These are phyloP conservation scores for Cranoglanis bouderius DNA, from an alignment of 2,113 vertebrate species.

Conservation along the genomic window DNA sequence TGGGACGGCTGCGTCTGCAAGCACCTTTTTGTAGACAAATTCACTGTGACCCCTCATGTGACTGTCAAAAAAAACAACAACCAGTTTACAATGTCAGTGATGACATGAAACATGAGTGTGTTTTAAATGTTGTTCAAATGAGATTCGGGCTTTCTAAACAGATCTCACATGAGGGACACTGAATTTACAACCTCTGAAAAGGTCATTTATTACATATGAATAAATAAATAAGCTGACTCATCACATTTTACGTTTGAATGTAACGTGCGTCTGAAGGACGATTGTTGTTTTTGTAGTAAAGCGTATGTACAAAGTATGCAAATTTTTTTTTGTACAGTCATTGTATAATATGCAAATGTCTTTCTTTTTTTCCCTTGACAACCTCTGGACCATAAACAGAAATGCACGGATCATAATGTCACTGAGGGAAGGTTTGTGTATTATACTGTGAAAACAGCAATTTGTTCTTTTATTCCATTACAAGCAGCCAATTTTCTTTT, in stretches of 20 bases:
- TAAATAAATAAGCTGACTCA: neutral
- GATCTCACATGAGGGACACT: slow-evolving; percentile 31
- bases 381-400: neutral
- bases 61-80: slow-evolving; percentile 9
- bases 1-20: slow-evolving; percentile 21
- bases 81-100: neutral
- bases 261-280: slow-evolving; percentile 28
- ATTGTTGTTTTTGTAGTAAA: slow-evolving; percentile 21
- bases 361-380: no score
- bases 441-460: slow-evolving; percentile 5
- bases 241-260: slow-evolving; percentile 42
- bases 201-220: neutral
- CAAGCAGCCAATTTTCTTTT: neutral
- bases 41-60: slow-evolving; percentile 70
- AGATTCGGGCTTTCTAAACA: slow-evolving; percentile 2
- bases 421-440: neutral
- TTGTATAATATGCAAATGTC: slow-evolving; percentile 38
- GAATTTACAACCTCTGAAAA: slow-evolving; percentile 36
- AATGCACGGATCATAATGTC: neutral
- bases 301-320: slow-evolving; percentile 39
- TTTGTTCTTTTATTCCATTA: neutral
- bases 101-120: neutral
- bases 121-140: neutral
- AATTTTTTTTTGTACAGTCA: slow-evolving; percentile 45
- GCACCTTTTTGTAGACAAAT: slow-evolving; percentile 61